Conservation (phyloP, 2,888 invertebrate species). For the Nematopogon swammerdamellus region DNA sequence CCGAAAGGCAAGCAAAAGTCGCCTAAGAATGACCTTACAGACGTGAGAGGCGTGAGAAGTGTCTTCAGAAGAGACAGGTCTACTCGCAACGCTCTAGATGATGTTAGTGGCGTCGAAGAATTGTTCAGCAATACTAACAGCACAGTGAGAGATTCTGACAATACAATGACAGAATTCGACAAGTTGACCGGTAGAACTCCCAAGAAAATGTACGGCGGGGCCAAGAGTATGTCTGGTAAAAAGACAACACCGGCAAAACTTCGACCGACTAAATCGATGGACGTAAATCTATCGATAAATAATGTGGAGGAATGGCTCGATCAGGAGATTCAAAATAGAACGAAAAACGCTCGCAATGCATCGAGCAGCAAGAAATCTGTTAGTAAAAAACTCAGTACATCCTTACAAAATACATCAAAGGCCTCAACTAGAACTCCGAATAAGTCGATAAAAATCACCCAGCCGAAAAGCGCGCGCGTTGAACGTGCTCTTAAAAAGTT, state of each 20-base stretch:
- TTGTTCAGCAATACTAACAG: constrained; percentile 22
- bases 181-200: constrained; percentile 24
- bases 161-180: constrained; percentile 24
- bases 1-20: constrained; percentile 17
- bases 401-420: neutral
- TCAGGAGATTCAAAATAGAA: constrained; percentile 18
- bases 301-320: constrained; percentile 32
- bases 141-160: constrained; percentile 11
- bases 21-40: constrained; percentile 30
- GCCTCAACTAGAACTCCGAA: constrained; percentile 3
- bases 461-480: constrained; percentile 1
- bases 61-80: constrained; percentile 26
- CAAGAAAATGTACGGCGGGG: constrained; percentile 22
- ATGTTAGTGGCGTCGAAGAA: constrained; percentile 36
- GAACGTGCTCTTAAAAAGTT: constrained; percentile 24
- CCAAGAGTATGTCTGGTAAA: constrained; percentile 25
- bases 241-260: constrained; percentile 13
- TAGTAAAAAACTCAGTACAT: neutral
- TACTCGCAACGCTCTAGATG: constrained; percentile 14
- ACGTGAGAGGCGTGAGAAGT: constrained; percentile 32
- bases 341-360: constrained; percentile 2
- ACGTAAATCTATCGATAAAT: constrained; percentile 17
- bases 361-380: too few species aligned
- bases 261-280: constrained; percentile 18
- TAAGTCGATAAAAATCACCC: constrained; percentile 8